Percentiles rank a stretch among this genome's conserved stretches.
These are phyloP conservation scores for Scaptomyza montana DNA, from an alignment of 1,140 invertebrate genomes.

Conservation along the genomic window DNA sequence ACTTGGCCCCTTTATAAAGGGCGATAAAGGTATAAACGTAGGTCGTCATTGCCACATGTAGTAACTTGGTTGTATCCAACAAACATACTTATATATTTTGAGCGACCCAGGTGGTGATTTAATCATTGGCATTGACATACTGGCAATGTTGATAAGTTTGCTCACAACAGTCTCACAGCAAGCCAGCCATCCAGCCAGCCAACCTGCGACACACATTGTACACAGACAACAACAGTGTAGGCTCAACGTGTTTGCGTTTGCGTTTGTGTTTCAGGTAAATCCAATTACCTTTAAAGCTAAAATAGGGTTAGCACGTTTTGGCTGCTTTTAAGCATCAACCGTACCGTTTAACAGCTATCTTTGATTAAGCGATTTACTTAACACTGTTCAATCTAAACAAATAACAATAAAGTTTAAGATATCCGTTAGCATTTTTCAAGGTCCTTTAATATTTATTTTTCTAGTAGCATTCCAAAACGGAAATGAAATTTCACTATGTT, in stretches of 20 bases:
- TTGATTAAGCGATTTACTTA: too few species aligned
- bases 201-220: not conserved
- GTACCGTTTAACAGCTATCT: too few species aligned
- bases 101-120: slow-evolving; percentile 7
- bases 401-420: too few species aligned
- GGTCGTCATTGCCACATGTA: slow-evolving; percentile 4
- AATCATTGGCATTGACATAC: slow-evolving; percentile 45
- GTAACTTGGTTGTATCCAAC: not conserved
- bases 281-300: slow-evolving; percentile 1
- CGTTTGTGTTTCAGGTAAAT: not conserved
- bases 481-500: too few species aligned
- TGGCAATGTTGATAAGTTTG: slow-evolving; percentile 31
- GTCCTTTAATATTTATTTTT: too few species aligned
- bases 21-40: not conserved
- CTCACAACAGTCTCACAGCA: not conserved
- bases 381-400: too few species aligned
- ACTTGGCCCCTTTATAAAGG: slow-evolving; percentile 1
- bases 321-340: not conserved
- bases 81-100: not conserved
- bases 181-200: not conserved
- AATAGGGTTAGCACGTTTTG: not conserved
- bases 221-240: not conserved
- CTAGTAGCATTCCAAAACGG: too few species aligned
- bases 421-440: too few species aligned
- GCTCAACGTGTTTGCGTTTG: not conserved